phyloP scores from a whole-genome alignment of 2,113 vertebrate genomes.

The Tetrao urogallus region DNA sequence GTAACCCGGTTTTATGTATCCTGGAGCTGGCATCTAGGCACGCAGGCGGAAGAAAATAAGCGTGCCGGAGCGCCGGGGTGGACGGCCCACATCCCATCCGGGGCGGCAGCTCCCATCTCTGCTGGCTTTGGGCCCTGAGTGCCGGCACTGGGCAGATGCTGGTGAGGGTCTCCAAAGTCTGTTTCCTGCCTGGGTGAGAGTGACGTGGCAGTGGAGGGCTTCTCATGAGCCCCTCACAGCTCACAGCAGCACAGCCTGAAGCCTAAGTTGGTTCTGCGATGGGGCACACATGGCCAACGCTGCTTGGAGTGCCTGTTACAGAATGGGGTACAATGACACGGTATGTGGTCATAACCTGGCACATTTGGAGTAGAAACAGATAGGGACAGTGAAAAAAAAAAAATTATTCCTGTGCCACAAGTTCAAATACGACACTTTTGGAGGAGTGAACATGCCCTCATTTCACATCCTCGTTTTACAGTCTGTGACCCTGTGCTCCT shows the following conservation, averaged over 20 bases:
- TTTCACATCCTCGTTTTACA: not conserved
- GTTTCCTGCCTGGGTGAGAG: rapidly evolving
- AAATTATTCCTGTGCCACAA: not conserved
- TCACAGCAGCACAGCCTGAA: not conserved
- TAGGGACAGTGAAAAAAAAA: not conserved
- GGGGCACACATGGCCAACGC: not conserved
- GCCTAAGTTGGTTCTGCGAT: not conserved
- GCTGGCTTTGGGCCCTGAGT: not conserved
- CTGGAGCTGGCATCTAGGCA: conserved; percentile 36
- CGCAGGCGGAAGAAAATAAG: conserved; percentile 56
- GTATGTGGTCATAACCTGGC: not conserved
- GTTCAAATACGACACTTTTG: not conserved
- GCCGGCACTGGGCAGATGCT: not conserved
- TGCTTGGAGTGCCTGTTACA: not conserved
- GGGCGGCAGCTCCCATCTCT: not conserved
- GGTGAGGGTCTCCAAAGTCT: not conserved
- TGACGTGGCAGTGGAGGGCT: not conserved
- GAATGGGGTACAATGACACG: not conserved
- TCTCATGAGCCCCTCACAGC: not conserved
- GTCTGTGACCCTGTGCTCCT: not conserved
- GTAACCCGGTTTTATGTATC: conserved; percentile 61
- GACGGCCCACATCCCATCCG: not conserved
- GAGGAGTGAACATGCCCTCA: not conserved
- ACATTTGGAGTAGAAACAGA: not conserved
- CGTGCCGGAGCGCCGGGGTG: not conserved